These are phyloP conservation scores for Drosophila nannoptera DNA, from an alignment of 1,140 invertebrate species.

Conservation along the genomic window DNA sequence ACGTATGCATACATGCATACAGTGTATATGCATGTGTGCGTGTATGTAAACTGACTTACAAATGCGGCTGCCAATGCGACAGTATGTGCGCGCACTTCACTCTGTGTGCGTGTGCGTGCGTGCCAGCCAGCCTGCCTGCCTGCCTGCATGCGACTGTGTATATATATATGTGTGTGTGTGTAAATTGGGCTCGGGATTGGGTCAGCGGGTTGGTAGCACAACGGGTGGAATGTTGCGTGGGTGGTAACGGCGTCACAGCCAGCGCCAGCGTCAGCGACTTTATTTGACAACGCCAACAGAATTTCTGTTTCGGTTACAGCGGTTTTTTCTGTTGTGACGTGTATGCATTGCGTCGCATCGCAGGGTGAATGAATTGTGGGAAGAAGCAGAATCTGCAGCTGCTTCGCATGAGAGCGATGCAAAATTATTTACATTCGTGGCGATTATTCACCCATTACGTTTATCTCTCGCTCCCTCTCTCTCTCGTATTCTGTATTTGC, in stretches of 20 bases:
- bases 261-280: conserved; percentile 22
- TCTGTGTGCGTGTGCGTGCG: neutral
- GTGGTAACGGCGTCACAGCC: conserved; percentile 43
- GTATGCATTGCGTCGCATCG: conserved; percentile 51
- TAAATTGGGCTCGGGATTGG: conserved; percentile 55
- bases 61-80: conserved; percentile 22
- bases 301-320: conserved; percentile 49
- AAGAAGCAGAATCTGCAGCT: neutral
- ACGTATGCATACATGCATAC: neutral
- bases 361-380: conserved; percentile 64
- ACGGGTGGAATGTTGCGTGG: conserved; percentile 65
- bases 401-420: neutral
- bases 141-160: neutral
- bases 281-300: conserved; percentile 38
- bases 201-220: conserved; percentile 71
- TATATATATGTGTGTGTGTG: conserved; percentile 25
- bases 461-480: neutral
- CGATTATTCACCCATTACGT: conserved; percentile 19
- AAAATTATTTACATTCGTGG: conserved; percentile 18
- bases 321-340: conserved; percentile 55
- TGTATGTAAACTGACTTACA: conserved; percentile 15
- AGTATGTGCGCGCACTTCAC: conserved; percentile 16
- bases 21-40: conserved; percentile 9
- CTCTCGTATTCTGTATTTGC: neutral
- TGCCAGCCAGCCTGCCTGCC: conserved; percentile 5